phyloP scores from a whole-genome alignment of 1,140 invertebrate genomes.

The Dolichoris vasculosae region DNA sequence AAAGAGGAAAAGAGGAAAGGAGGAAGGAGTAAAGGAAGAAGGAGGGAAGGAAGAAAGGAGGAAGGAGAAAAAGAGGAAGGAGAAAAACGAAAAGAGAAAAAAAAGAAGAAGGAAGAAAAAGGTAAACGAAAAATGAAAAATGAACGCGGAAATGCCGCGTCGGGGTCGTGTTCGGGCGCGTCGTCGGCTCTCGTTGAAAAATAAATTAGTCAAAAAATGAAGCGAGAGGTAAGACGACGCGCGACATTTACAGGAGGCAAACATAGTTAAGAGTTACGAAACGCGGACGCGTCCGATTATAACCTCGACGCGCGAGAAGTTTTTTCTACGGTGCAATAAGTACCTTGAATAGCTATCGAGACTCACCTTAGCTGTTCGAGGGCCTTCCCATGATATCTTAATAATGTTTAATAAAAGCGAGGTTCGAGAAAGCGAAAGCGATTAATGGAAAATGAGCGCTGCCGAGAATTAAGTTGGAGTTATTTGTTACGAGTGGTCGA shows the following conservation, averaged over 20 bases:
- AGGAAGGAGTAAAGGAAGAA: not conserved
- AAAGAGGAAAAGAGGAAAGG: not conserved
- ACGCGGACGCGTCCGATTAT: not conserved
- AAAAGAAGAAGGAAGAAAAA: not conserved
- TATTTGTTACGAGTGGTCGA: too few species aligned
- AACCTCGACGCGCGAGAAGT: not conserved
- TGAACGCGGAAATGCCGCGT: too few species aligned
- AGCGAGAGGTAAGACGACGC: not conserved
- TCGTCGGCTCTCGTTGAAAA: not conserved
- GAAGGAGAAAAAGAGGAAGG: too few species aligned
- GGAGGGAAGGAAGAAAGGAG: not conserved
- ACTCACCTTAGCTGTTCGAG: not conserved
- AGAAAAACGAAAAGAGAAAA: not conserved
- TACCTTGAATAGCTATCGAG: conserved; percentile 33
- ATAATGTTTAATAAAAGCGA: not conserved
- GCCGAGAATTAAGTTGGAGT: too few species aligned
- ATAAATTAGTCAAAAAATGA: conserved; percentile 11
- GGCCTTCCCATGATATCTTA: not conserved
- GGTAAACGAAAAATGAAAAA: not conserved
- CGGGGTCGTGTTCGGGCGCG: too few species aligned
- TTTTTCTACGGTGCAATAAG: conserved; percentile 43
- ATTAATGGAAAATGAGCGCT: not conserved
- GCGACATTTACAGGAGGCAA: not conserved
- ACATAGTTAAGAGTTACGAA: not conserved
- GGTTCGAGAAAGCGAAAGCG: not conserved